These are phyloP conservation scores for Molothrus ater DNA, from an alignment of 2,797 vertebrate species.

Conservation along the genomic window DNA sequence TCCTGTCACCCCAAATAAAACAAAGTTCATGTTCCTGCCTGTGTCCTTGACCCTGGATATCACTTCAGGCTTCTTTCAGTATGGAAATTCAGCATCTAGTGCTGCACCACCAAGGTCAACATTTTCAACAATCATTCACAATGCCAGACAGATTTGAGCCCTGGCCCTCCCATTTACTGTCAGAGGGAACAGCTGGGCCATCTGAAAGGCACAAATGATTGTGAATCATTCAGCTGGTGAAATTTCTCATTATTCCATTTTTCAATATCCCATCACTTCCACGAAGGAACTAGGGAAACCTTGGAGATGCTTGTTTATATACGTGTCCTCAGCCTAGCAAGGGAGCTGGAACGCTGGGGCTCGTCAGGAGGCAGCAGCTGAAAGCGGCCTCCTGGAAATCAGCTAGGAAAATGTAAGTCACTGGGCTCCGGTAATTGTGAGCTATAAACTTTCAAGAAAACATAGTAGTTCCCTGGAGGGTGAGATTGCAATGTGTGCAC, in stretches of 20 bases:
- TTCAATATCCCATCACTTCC: neutral
- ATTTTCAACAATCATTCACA: neutral
- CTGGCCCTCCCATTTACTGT: neutral
- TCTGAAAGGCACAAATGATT: neutral
- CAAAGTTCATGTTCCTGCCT: neutral
- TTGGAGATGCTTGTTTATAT: conserved; percentile 24
- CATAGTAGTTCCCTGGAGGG: conserved; percentile 32
- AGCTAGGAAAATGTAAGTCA: conserved; percentile 66
- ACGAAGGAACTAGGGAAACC: neutral
- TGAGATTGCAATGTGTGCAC: conserved; percentile 3
- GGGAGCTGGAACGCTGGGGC: conserved; percentile 17
- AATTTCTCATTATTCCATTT: neutral
- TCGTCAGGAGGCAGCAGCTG: conserved; percentile 1
- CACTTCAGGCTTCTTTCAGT: neutral
- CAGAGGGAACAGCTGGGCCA: neutral
- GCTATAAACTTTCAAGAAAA: conserved; percentile 62
- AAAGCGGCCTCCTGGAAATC: conserved; percentile 48
- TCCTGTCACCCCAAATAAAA: neutral
- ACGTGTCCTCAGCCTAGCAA: neutral
- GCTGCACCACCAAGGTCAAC: neutral
- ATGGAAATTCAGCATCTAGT: neutral
- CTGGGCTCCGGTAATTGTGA: conserved; percentile 27
- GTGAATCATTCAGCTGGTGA: neutral
- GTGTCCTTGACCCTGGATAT: neutral
- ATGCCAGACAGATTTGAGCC: neutral